These are phyloP conservation scores for Campylomormyrus tamandua DNA, from an alignment of 2,113 vertebrate species.

Conservation along the genomic window DNA sequence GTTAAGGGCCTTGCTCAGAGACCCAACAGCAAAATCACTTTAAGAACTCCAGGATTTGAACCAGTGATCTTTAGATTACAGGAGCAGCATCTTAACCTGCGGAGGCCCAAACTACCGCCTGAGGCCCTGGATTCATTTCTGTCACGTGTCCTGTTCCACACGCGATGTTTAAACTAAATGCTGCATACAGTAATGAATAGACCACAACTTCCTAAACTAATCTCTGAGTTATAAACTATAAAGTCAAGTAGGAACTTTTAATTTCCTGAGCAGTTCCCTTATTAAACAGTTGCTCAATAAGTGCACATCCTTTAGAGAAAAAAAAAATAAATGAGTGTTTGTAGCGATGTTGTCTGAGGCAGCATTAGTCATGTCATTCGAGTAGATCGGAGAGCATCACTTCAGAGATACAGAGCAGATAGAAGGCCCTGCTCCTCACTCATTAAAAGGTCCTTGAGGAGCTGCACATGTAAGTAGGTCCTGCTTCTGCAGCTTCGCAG, in stretches of 20 bases:
- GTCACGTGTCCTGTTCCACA: not conserved
- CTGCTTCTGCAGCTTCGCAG: not conserved
- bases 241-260: not conserved
- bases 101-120: not conserved
- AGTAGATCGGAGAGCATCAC: not conserved
- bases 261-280: not conserved
- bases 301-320: not conserved
- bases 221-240: not conserved
- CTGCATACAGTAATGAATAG: not conserved
- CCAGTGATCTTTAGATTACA: not conserved
- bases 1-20: not conserved
- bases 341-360: not conserved
- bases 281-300: not conserved
- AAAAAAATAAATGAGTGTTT: not conserved
- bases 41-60: not conserved
- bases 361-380: not conserved
- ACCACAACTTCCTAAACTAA: not conserved
- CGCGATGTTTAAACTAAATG: not conserved
- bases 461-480: not conserved
- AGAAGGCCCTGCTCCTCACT: not conserved
- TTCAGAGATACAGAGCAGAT: not conserved
- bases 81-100: not conserved
- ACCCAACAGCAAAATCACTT: not conserved
- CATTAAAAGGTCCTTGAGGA: constrained; percentile 3
- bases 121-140: not conserved